These are phyloP conservation scores for Eufriesea mexicana DNA, from an alignment of 1,140 invertebrate genomes.

Conservation along the genomic window DNA sequence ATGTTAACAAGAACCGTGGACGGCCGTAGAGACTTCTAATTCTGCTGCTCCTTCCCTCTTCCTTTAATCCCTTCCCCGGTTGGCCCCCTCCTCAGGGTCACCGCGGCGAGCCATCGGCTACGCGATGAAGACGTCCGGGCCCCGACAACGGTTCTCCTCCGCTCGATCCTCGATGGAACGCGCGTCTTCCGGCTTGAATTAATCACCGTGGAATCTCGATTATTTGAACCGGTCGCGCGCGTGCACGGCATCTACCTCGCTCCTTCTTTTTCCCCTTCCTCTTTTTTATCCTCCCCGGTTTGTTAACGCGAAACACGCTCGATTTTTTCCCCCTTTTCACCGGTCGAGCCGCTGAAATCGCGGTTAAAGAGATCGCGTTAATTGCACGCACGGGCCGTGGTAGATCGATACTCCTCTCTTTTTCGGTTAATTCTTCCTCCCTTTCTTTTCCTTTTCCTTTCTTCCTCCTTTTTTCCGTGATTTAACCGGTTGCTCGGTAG, in stretches of 20 bases:
- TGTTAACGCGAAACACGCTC: not conserved
- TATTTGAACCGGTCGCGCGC: constrained; percentile 35
- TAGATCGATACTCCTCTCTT: not conserved
- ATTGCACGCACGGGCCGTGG: constrained; percentile 18
- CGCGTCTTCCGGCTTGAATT: constrained; percentile 49
- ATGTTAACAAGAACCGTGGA: constrained; percentile 66
- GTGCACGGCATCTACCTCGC: not conserved
- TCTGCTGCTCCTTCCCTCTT: constrained; percentile 6
- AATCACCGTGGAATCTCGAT: constrained; percentile 50
- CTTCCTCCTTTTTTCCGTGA: not conserved
- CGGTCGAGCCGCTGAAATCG: not conserved
- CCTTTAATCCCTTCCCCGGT: not conserved
- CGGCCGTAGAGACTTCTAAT: constrained; percentile 56
- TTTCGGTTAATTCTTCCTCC: constrained; percentile 2
- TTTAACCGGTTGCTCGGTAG: not conserved
- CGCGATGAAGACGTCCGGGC: constrained; percentile 47
- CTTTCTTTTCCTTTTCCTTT: not conserved
- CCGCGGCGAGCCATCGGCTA: constrained; percentile 16
- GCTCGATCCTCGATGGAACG: constrained; percentile 44
- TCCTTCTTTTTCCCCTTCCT: not conserved
- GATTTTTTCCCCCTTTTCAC: not conserved
- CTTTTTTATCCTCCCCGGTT: too few relatives aligned
- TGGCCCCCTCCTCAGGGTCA: constrained; percentile 9
- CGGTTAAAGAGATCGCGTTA: constrained; percentile 17
- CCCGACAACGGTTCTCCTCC: constrained; percentile 36